Percentiles rank a stretch among this genome's conserved stretches.
phyloP scores from a whole-genome alignment of 2,113 vertebrate species.

The Melospiza georgiana region DNA sequence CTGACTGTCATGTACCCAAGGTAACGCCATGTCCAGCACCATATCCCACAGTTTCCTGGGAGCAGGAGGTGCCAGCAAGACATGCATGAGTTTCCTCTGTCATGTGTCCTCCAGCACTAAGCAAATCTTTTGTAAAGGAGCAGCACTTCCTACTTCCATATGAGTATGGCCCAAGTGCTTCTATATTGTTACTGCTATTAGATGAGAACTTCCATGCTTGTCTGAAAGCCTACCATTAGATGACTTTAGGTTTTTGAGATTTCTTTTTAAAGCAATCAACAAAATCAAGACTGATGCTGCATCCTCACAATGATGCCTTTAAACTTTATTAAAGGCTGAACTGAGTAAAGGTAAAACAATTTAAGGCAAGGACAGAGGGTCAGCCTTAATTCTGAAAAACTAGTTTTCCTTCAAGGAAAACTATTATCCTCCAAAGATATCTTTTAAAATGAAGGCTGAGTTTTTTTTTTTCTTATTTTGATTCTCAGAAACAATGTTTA shows the following conservation, averaged over 20 bases:
- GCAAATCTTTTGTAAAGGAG: slow-evolving; percentile 31
- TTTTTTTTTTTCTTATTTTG: background rate
- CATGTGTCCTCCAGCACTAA: slow-evolving; percentile 81
- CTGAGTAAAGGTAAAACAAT: background rate
- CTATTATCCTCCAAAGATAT: background rate
- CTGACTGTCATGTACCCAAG: slow-evolving; percentile 99
- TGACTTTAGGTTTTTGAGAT: background rate
- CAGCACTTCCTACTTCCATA: background rate
- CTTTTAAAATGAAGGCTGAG: background rate
- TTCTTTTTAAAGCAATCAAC: background rate
- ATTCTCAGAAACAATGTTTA: background rate
- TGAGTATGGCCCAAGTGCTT: fast-evolving
- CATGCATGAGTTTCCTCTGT: slow-evolving; percentile 89
- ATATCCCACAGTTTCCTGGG: slow-evolving; percentile 98
- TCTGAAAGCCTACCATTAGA: background rate
- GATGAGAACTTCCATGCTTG: background rate
- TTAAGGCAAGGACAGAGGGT: background rate
- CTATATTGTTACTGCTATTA: background rate
- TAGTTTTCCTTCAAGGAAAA: background rate
- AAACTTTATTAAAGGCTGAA: background rate
- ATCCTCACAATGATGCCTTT: background rate
- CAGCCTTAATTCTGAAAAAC: background rate
- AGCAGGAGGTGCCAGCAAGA: slow-evolving; percentile 76
- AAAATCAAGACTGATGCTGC: background rate
- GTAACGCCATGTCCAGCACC: slow-evolving; percentile 97